These are phyloP conservation scores for Apis florea DNA, from an alignment of 1,140 invertebrate genomes.

Conservation along the genomic window DNA sequence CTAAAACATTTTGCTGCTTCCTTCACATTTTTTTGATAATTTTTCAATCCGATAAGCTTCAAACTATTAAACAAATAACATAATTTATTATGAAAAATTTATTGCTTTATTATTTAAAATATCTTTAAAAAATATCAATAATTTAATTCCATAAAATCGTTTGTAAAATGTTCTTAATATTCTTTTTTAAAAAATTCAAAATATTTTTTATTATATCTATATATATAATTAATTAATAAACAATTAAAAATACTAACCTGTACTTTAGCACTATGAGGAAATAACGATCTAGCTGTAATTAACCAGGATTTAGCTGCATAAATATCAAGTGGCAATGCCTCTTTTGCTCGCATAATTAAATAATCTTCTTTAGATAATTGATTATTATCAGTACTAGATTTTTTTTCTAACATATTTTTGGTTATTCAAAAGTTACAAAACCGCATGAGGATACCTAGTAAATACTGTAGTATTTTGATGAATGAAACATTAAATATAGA, in stretches of 20 bases:
- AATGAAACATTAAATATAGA: not conserved
- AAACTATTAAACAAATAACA: constrained; percentile 79
- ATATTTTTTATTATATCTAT: too few species aligned
- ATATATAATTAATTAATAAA: constrained; percentile 1
- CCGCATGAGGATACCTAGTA: not conserved
- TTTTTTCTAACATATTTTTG: constrained; percentile 72
- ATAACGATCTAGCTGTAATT: constrained; percentile 93
- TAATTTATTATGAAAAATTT: constrained; percentile 1
- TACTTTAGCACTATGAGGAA: constrained; percentile 91
- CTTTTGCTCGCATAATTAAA: constrained; percentile 88
- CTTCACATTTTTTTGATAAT: constrained; percentile 87
- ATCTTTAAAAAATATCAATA: not conserved
- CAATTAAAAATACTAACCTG: constrained; percentile 82
- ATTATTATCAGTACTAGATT: constrained; percentile 65
- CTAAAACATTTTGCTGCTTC: constrained; percentile 92
- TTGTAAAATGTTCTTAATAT: not conserved
- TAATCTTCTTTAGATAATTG: constrained; percentile 87
- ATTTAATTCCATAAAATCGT: not conserved
- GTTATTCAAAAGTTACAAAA: not conserved
- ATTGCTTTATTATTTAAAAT: not conserved
- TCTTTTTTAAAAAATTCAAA: too few species aligned
- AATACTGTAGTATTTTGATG: not conserved
- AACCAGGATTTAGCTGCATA: constrained; percentile 93
- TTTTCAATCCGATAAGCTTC: constrained; percentile 92
- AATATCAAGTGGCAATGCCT: constrained; percentile 85